Evolutionary conservation across 2,113 vertebrate species (phyloP).

Genomic region (Zosterops japonicus): DNA sequence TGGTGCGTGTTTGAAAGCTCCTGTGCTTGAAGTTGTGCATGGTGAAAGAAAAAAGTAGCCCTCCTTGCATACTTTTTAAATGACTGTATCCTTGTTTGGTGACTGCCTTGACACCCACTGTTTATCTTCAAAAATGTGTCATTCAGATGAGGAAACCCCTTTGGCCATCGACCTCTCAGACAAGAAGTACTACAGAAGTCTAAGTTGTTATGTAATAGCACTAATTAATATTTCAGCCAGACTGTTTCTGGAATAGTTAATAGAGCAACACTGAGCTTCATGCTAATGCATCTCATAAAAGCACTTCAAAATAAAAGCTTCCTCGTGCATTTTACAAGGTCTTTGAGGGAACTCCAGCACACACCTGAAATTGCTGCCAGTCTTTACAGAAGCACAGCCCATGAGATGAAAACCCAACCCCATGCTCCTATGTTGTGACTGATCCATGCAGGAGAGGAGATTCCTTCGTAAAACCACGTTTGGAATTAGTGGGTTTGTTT

Average conservation of each 20-base stretch:
- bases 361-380: background rate
- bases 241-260: slow-evolving; percentile 17
- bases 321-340: background rate
- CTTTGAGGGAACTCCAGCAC: background rate
- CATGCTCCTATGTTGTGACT: background rate
- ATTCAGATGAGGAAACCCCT: background rate
- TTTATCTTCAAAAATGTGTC: background rate
- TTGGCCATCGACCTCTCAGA: background rate
- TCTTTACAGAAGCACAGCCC: background rate
- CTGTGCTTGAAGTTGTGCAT: background rate
- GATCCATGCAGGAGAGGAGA: background rate
- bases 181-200: background rate
- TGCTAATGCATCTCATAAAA: slow-evolving; percentile 1
- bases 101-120: background rate
- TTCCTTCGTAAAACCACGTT: background rate
- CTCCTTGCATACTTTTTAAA: background rate
- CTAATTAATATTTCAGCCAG: slow-evolving; percentile 34
- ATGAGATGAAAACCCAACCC: background rate
- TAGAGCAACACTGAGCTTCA: background rate
- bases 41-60: background rate
- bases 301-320: slow-evolving; percentile 17
- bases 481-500: background rate
- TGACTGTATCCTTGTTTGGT: background rate
- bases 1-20: background rate
- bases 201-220: background rate